These are phyloP conservation scores for Dromius quadrimaculatus DNA, from an alignment of 2,888 invertebrate species.

Conservation along the genomic window DNA sequence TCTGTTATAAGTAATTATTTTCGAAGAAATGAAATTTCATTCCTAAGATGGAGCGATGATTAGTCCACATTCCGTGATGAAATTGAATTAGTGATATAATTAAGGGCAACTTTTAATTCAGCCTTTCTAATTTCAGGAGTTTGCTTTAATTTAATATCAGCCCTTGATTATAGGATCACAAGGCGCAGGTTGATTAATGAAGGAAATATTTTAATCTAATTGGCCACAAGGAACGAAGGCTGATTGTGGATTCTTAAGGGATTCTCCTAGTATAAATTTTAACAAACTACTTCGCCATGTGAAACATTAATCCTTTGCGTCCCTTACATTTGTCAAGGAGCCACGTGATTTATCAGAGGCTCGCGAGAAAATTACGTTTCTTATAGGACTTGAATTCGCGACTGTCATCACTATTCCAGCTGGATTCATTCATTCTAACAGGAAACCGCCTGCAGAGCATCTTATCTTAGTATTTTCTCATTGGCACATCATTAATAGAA, in stretches of 20 bases:
- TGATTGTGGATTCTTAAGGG: slow-evolving; percentile 51
- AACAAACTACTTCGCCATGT: slow-evolving; percentile 41
- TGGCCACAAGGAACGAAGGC: slow-evolving; percentile 43
- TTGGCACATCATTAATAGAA: too few relatives aligned
- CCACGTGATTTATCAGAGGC: slow-evolving; percentile 44
- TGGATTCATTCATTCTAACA: slow-evolving; percentile 30
- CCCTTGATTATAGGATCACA: slow-evolving; percentile 52
- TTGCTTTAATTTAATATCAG: slow-evolving; percentile 52
- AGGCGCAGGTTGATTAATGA: slow-evolving; percentile 54
- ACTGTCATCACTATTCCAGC: slow-evolving; percentile 2
- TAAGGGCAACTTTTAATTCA: slow-evolving; percentile 49
- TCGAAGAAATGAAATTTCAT: too few relatives aligned
- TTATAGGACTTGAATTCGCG: background rate
- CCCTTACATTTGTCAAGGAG: slow-evolving; percentile 48
- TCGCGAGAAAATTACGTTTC: slow-evolving; percentile 38
- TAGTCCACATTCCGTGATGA: slow-evolving; percentile 37
- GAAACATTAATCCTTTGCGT: slow-evolving; percentile 51
- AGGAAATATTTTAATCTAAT: slow-evolving; percentile 56
- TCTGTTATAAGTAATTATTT: too few relatives aligned
- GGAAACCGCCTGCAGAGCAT: slow-evolving; percentile 22
- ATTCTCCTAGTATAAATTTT: slow-evolving; percentile 45
- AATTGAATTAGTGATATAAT: slow-evolving; percentile 46
- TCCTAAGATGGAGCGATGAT: too few relatives aligned
- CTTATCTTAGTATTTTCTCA: too few relatives aligned
- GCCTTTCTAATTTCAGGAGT: slow-evolving; percentile 47